Evolutionary conservation across 2,797 vertebrate genomes (phyloP).

Genomic region (Leontopithecus rosalia): DNA sequence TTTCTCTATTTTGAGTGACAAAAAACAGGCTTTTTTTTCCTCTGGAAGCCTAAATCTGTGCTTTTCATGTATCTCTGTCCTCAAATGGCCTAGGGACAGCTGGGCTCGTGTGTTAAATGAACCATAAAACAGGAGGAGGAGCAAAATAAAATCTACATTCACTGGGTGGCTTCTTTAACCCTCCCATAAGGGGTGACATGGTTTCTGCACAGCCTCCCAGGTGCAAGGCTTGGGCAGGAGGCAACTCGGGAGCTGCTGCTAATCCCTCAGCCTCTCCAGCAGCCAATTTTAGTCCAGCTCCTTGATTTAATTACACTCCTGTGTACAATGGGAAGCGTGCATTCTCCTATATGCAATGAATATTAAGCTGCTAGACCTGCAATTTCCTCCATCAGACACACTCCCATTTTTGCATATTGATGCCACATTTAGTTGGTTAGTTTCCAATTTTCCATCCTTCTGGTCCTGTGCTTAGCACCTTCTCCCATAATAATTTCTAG

Average conservation of each 20-base stretch:
- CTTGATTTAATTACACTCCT: slow-evolving; percentile 83
- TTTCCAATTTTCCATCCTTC: slow-evolving; percentile 84
- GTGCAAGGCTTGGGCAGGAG: background rate
- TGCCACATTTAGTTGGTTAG: slow-evolving; percentile 80
- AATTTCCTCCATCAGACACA: slow-evolving; percentile 78
- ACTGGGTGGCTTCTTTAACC: background rate
- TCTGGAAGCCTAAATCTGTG: background rate
- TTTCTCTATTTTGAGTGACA: background rate
- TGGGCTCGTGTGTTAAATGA: background rate
- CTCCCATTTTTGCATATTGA: slow-evolving; percentile 82
- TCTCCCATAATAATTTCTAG: slow-evolving; percentile 81
- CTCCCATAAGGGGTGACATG: background rate
- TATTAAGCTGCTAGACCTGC: slow-evolving; percentile 82
- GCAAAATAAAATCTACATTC: background rate
- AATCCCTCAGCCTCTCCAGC: slow-evolving; percentile 76
- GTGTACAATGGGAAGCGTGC: slow-evolving; percentile 75
- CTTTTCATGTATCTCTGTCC: slow-evolving; percentile 60
- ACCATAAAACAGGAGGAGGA: slow-evolving; percentile 20
- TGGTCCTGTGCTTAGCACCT: slow-evolving; percentile 78
- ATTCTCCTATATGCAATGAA: slow-evolving; percentile 76
- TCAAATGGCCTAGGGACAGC: slow-evolving; percentile 54
- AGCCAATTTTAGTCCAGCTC: slow-evolving; percentile 78
- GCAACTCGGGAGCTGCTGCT: slow-evolving; percentile 43
- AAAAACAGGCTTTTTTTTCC: background rate
- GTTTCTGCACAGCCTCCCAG: background rate